Evolutionary conservation across 2,888 invertebrate genomes (phyloP), one percentile per base, ranked within the genome.

Genomic region (Pristionchus exspectatus): DNA sequence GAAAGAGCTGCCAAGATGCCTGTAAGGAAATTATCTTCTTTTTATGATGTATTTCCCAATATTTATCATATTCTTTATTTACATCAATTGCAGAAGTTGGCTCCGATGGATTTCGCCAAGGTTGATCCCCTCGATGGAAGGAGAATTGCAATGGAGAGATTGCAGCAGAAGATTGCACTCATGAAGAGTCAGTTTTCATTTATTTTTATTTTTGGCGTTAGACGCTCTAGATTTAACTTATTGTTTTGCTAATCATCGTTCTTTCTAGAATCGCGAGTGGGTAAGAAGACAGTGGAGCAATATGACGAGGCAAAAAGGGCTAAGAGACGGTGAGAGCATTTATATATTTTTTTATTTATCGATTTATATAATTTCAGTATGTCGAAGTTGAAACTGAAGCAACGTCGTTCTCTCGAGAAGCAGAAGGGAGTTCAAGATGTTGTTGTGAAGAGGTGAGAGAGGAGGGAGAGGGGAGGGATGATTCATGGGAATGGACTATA

Each of bases 311-410:
- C 91, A 88, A 91, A 91, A 77, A 91, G 91, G 69, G 83, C 92
- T 90, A 93, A 93, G 90, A 33, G 92, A 66, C 66, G 59, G 77
- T 81, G 10, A 18, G 83, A 9, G 9, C 12, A 30, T 24, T 5
- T 21, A 21, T 24, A 54, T 18, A 30, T 66, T 5, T 33, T 27
- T 27, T 44, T 18, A 54, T 27, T 21, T 21, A 27, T 14, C 18
- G 4, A 21, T 10, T 24, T 44, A n/a, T 44, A 0, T 77, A 77
- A 74, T 66, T 63, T 44, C 24, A 89, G 92, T 50, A 90, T 92
- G 90, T 91, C 91, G 72, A 93, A 93, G 77, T 85, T 93, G 91
- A 93, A 92, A 86, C 54, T 92, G 90, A 93, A 93, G 83, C 92
- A 93, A 59, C 74, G 89, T 87, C 85, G 91, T 54, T 92, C 92